Evolutionary conservation across 2,113 vertebrate genomes (phyloP).

Genomic region (Mystacornis crossleyi): DNA sequence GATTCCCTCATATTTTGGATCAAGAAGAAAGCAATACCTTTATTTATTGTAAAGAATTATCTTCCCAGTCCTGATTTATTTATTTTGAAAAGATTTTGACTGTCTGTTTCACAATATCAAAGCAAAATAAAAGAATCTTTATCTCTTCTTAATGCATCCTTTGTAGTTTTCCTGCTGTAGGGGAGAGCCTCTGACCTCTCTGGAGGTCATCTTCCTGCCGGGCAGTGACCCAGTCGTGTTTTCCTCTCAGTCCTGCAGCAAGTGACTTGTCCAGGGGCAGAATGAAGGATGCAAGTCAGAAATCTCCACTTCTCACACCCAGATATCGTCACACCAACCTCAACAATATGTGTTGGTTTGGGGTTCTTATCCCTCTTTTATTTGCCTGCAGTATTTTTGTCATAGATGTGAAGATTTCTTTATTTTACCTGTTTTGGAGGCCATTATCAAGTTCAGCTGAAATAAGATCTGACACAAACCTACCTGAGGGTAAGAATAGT

Average conservation of each 20-base stretch:
- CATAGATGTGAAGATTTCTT: neutral
- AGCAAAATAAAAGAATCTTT: neutral
- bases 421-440: neutral
- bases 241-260: neutral
- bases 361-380: neutral
- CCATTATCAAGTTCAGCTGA: neutral
- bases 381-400: neutral
- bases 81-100: neutral
- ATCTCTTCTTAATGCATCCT: neutral
- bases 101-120: neutral
- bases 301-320: neutral
- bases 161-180: neutral
- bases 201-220: accelerated
- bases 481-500: neutral
- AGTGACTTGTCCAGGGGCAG: neutral
- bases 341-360: neutral
- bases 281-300: neutral
- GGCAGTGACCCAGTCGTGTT: neutral
- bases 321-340: neutral
- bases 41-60: neutral
- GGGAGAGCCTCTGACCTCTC: neutral
- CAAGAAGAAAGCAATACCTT: neutral
- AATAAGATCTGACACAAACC: neutral
- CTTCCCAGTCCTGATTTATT: neutral
- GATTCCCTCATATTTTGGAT: neutral